Percentiles rank a stretch among this genome's conserved stretches.
phyloP scores from a whole-genome alignment of 2,888 invertebrate species.

The Lagria hirta region DNA sequence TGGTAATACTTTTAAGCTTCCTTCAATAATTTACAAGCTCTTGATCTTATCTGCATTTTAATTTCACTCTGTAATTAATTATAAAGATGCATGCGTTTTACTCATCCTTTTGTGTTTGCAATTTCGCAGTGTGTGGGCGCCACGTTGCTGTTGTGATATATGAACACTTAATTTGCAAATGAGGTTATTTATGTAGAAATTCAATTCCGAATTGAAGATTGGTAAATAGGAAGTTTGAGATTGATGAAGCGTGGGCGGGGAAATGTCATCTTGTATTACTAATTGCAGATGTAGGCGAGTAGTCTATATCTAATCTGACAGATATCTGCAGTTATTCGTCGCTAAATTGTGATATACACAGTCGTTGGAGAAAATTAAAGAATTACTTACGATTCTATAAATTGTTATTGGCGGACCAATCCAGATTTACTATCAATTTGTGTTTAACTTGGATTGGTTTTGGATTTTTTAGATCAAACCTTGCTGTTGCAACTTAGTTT shows the following conservation, averaged over 20 bases:
- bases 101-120: slow-evolving; percentile 27
- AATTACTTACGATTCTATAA: too few relatives aligned
- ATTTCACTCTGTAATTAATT: slow-evolving; percentile 26
- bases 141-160: slow-evolving; percentile 35
- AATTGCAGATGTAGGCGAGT: slow-evolving; percentile 23
- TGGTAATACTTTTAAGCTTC: slow-evolving; percentile 13
- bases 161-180: slow-evolving; percentile 32
- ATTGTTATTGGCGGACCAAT: too few relatives aligned
- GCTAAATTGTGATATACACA: too few relatives aligned
- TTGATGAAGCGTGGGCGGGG: slow-evolving; percentile 23
- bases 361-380: too few relatives aligned
- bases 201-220: slow-evolving; percentile 29
- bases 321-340: too few relatives aligned
- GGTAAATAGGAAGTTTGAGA: slow-evolving; percentile 31
- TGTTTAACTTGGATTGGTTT: too few relatives aligned
- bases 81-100: slow-evolving; percentile 24
- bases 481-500: too few relatives aligned
- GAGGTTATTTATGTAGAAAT: slow-evolving; percentile 29
- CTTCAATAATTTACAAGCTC: slow-evolving; percentile 18
- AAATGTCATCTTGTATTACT: slow-evolving; percentile 26
- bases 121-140: slow-evolving; percentile 39
- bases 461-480: too few relatives aligned
- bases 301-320: slow-evolving; percentile 5
- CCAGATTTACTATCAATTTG: too few relatives aligned
- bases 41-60: slow-evolving; percentile 27